Evolutionary conservation across 2,797 vertebrate species (phyloP).

Genomic region (Tadarida brasiliensis): DNA sequence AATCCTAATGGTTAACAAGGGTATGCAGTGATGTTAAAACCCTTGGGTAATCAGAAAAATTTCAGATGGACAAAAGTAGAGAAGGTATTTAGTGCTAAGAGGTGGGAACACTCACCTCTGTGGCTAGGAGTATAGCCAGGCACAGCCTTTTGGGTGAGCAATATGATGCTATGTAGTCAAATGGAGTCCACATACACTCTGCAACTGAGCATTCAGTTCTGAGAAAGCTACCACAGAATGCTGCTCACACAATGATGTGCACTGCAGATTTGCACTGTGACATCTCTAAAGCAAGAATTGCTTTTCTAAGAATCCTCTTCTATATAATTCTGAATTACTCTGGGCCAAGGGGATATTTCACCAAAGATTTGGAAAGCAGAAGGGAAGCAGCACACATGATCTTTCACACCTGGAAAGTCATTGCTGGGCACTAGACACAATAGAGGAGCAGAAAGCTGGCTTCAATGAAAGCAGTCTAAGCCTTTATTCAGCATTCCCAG

Average conservation of each 20-base stretch:
- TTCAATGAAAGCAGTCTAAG: neutral
- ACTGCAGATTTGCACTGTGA: too few relatives aligned
- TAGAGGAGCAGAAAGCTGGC: neutral
- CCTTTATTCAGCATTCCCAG: neutral
- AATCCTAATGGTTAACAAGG: neutral
- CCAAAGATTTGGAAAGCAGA: neutral
- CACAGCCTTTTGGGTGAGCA: too few relatives aligned
- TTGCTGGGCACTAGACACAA: too few relatives aligned
- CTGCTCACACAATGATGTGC: neutral
- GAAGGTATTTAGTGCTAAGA: neutral
- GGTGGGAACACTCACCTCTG: neutral
- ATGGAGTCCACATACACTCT: neutral
- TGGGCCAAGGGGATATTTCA: neutral
- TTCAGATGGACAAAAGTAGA: neutral
- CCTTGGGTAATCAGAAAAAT: neutral
- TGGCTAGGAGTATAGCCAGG: neutral
- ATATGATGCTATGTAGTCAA: neutral
- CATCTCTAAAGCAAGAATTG: neutral
- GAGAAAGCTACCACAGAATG: neutral
- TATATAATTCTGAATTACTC: neutral
- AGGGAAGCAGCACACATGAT: neutral
- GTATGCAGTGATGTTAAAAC: neutral
- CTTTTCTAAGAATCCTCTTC: neutral
- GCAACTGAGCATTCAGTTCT: neutral
- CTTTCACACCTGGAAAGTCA: neutral